Evolutionary conservation across 37 sponge, comb jelly and placozoan genomes (phyloP), one percentile per base, ranked within the genome.

Genomic region (Haliclona indistincta): DNA sequence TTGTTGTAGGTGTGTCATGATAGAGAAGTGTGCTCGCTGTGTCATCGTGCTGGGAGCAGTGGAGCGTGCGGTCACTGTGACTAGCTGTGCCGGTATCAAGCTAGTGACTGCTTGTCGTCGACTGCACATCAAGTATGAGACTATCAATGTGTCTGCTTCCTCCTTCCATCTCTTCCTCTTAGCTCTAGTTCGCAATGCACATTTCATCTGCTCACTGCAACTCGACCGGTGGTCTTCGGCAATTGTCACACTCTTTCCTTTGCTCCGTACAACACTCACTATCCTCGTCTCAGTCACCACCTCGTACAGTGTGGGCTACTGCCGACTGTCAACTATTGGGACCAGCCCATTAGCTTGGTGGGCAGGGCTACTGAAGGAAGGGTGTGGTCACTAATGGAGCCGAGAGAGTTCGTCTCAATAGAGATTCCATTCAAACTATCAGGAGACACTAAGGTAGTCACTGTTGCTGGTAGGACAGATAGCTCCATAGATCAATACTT

Each of bases 11-110:
- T 70, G 28, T 70, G 56, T 79, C 1, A 40, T 26, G 38, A 63
- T 92, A n/a, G 93, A 92, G 81, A 92, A 79, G 73, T 92, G 93
- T 54, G 56, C 80, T 33, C 52, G 83, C 5, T 87, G 88, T 73
- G 47, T 71, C 36, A 40, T 92, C 43, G 93, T 92, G 32, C 74
- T 92, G 37, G 93, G 93, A 0, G 74, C 88, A n/a, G 93, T 92
- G 62, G 75, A 83, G 47, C 36, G 64, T 1, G 43, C 56, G 4
- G 72, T 92, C 30, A 26, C 61, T 29, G 52, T 86, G 41, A 86
- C 47, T 67, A 78, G 70, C 70, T 86, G 88, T 65, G 81, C 78
- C 28, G 74, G 63, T 28, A 61, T 92, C 63, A 78, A 76, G 11
- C 44, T 92, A 25, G 60, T 86, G 23, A 65, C 93, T 35, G 73